Percentiles rank a stretch among this genome's conserved stretches.
Conservation (phyloP, 2,888 invertebrate species). For the Argynnis bischoffii region DNA sequence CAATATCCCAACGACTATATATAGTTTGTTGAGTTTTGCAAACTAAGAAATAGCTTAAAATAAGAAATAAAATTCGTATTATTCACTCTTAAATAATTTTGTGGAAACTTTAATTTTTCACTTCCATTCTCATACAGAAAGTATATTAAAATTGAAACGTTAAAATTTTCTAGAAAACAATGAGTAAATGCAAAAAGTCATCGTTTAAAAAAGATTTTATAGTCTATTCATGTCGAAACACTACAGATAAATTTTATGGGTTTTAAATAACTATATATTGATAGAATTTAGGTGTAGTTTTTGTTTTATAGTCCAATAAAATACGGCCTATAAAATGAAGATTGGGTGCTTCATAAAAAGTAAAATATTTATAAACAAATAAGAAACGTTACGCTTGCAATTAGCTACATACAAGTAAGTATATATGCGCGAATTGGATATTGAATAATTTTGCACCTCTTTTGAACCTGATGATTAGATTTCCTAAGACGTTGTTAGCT, state of each 20-base stretch:
- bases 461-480: slow-evolving; percentile 3
- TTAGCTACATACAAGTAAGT: too few species aligned
- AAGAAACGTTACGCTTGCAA: too few species aligned
- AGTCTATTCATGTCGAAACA: slow-evolving; percentile 17
- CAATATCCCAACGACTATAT: too few species aligned
- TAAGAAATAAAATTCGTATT: too few species aligned
- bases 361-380: not conserved
- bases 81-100: not conserved
- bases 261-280: slow-evolving; percentile 17
- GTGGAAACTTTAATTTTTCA: not conserved
- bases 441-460: not conserved
- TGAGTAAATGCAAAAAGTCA: not conserved
- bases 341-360: slow-evolving; percentile 14
- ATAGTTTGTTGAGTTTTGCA: too few species aligned
- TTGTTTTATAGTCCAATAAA: slow-evolving; percentile 19
- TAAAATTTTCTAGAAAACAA: not conserved
- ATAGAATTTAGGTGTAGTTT: slow-evolving; percentile 16
- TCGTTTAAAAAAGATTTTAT: slow-evolving; percentile 10
- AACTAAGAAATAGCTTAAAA: too few species aligned
- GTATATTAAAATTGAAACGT: slow-evolving; percentile 1
- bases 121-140: not conserved
- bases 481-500: not conserved
- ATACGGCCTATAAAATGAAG: slow-evolving; percentile 9
- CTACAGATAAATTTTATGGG: slow-evolving; percentile 21
- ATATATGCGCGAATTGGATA: not conserved